Conservation (phyloP, 35 echinoderm and acorn worm genomes). For the Eucidaris tribuloides region DNA sequence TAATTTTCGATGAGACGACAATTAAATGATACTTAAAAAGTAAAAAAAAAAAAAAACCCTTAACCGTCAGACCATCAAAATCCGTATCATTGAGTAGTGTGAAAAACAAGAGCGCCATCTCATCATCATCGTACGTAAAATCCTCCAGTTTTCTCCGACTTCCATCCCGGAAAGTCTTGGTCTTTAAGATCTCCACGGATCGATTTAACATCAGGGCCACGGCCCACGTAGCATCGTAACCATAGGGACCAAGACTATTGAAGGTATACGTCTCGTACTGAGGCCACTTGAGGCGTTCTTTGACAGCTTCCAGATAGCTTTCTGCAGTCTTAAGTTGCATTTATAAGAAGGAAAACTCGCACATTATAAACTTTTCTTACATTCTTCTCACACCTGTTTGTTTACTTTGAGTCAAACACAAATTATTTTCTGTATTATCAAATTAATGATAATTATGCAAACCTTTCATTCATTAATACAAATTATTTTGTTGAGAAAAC, state of each 20-base stretch:
- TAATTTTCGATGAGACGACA: no score
- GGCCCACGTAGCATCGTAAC: constrained; percentile 81
- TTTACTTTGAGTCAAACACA: background rate
- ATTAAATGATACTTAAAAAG: no score
- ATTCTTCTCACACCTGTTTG: background rate
- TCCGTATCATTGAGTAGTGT: constrained; percentile 1
- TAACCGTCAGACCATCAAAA: constrained; percentile 33
- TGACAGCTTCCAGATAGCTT: background rate
- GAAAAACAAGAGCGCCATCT: constrained; percentile 42
- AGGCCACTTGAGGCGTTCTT: constrained; percentile 1
- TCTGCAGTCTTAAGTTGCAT: background rate
- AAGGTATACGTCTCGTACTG: constrained; percentile 17
- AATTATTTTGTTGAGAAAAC: no score
- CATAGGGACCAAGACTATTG: constrained; percentile 55
- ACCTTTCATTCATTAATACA: no score
- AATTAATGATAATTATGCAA: no score
- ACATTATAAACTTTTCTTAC: background rate
- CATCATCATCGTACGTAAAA: constrained; percentile 49
- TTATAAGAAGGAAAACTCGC: background rate
- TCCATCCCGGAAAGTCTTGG: constrained; percentile 16
- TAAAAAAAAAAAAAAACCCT: no score
- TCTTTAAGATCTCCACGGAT: constrained; percentile 11
- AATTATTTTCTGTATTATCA: no score
- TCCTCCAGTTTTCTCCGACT: constrained; percentile 31
- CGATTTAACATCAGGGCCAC: constrained; percentile 63